Evolutionary conservation across 1,140 invertebrate genomes (phyloP).

Genomic region (Euura saliciscinereae): DNA sequence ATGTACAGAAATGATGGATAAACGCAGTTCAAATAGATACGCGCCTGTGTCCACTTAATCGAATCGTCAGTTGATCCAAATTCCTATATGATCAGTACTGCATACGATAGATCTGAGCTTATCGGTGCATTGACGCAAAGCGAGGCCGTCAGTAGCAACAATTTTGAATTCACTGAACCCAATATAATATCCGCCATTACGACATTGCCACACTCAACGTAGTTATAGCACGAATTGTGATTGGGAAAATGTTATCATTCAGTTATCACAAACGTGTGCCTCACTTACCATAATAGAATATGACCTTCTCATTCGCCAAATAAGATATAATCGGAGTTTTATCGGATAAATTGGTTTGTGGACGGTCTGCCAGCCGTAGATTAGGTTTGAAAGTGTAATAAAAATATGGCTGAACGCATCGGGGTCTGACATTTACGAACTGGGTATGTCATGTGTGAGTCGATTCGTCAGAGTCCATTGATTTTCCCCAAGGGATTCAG

Average conservation of each 20-base stretch:
- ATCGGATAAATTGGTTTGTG: background rate
- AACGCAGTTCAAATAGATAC: too few species aligned
- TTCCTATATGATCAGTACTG: too few species aligned
- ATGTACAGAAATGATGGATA: too few species aligned
- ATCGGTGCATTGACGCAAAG: too few species aligned
- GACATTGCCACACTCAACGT: background rate
- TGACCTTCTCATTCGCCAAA: background rate
- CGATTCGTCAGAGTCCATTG: conserved; percentile 4
- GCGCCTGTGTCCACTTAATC: too few species aligned
- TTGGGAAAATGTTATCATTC: background rate
- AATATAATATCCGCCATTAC: background rate
- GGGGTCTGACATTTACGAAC: background rate
- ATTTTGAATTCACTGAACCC: background rate
- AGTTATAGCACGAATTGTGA: background rate
- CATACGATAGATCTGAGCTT: too few species aligned
- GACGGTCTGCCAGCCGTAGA: background rate
- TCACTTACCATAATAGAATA: background rate
- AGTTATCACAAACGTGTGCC: background rate
- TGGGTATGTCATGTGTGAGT: background rate
- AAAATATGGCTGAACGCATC: background rate
- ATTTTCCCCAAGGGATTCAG: background rate
- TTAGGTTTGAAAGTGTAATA: background rate
- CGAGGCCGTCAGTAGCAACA: too few species aligned
- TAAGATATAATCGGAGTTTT: background rate
- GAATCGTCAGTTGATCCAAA: too few species aligned